phyloP scores from a whole-genome alignment of 2,888 invertebrate genomes.

The Pterostichus niger region DNA sequence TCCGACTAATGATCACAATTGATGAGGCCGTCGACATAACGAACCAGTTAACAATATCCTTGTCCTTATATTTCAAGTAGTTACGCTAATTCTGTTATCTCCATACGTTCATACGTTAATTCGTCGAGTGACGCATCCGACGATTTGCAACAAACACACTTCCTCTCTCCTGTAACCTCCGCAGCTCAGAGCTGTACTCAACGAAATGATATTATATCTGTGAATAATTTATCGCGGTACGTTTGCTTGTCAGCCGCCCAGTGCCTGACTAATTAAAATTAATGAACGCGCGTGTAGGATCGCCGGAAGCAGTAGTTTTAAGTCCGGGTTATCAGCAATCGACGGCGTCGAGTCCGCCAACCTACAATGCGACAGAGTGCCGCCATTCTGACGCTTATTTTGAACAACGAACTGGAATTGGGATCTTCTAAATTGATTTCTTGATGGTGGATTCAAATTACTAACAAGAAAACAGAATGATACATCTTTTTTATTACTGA shows the following conservation, averaged over 20 bases:
- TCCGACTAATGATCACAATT: too few species aligned
- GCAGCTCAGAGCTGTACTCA: conserved; percentile 24
- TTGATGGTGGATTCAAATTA: conserved; percentile 1
- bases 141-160: conserved; percentile 58
- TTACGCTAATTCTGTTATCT: conserved; percentile 19
- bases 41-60: too few species aligned
- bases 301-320: conserved; percentile 68
- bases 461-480: conserved; percentile 2
- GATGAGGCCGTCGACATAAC: too few species aligned
- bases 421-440: conserved; percentile 16
- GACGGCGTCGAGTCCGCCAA: background rate
- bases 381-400: background rate
- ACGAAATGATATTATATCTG: conserved; percentile 61
- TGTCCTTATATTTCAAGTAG: too few species aligned
- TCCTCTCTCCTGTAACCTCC: conserved; percentile 3
- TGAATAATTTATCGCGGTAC: conserved; percentile 62
- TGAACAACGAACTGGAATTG: conserved; percentile 6
- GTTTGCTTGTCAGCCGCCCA: conserved; percentile 60
- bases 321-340: conserved; percentile 64
- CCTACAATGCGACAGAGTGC: background rate
- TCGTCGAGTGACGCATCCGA: conserved; percentile 34
- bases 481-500: conserved; percentile 18
- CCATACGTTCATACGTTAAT: conserved; percentile 37
- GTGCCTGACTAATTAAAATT: conserved; percentile 69
- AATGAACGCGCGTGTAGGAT: conserved; percentile 69